Percentiles rank a stretch among this genome's conserved stretches.
These are phyloP conservation scores for Tipula vernalis DNA, from an alignment of 2,888 invertebrate species.

Conservation along the genomic window DNA sequence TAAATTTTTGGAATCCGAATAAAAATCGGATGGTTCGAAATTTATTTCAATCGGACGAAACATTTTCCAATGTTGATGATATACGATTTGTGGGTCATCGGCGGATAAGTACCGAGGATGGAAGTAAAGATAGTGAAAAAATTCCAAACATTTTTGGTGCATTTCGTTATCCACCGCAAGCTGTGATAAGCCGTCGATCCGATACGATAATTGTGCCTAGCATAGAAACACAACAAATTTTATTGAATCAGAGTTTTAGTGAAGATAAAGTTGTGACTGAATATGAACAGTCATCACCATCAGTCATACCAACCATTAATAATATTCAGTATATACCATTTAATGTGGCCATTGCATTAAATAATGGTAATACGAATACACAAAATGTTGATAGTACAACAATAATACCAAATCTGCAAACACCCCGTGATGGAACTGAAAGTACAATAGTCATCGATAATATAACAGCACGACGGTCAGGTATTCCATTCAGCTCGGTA, in stretches of 20 bases:
- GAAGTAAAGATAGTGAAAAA: conserved; percentile 28
- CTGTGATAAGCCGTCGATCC: conserved; percentile 16
- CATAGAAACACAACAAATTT: not conserved
- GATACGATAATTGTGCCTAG: conserved; percentile 12
- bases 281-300: not conserved
- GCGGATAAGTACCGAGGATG: conserved; percentile 22
- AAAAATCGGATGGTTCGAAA: conserved; percentile 27
- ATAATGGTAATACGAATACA: not conserved
- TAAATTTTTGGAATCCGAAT: not conserved
- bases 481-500: conserved; percentile 34
- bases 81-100: conserved; percentile 22
- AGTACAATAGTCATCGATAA: conserved; percentile 19
- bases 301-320: not conserved
- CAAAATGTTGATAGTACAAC: not conserved
- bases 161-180: conserved; percentile 22
- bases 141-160: conserved; percentile 30
- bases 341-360: not conserved
- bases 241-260: conserved; percentile 5
- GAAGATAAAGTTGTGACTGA: not conserved
- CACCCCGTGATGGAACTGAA: not conserved
- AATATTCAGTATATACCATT: conserved; percentile 9
- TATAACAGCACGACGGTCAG: conserved; percentile 31
- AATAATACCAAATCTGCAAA: not conserved
- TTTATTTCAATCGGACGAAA: conserved; percentile 32
- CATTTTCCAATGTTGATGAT: conserved; percentile 31